Base-by-base conservation (phyloP, 2,113 vertebrate genomes). In the Saimiri boliviensis region DNA sequence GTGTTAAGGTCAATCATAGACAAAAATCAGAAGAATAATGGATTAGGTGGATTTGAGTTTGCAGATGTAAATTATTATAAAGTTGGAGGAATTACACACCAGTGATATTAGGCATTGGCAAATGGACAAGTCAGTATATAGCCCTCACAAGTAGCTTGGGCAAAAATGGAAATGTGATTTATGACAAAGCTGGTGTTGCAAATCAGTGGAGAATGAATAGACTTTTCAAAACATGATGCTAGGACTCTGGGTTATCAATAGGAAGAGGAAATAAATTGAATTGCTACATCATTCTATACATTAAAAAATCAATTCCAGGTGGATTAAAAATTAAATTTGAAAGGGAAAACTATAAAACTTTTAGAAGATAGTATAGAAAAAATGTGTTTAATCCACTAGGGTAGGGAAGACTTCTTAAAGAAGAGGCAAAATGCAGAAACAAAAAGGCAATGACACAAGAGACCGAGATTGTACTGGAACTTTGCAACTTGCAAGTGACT, bases 1-100 rank as follows among this genome's bases (percentile, higher is more conserved):
- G 23, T 68, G 37, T n/a, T 88, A 74, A 97, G 71, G 90, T 95
- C 92, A 95, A 82, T 95, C 94, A 85, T 35, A 71, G 63, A 92
- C 60, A 83, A 89, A 66, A 81, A 54, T 58, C 71, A 82, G 45
- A 85, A 90, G 49, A 97, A 86, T 89, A 87, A 91, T 35, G 12
- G 20, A 27, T 49, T n/a, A 16, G 8, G 2, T 81, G 14, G 49
- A 3, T 45, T 91, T 80, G 76, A 19, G 12, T 90, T 86, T 81
- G 60, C 13, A 86, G 71, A 73, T 30, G 7, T 40, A 32, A 93
- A 70, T 88, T 37, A 85, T 32, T 52, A 32, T 80, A 66, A 90
- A 92, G 91, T 82, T 37, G 84, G 80, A 81, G 27, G 77, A 88
- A 90, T 71, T 92, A 95, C 82, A 27, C 35, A 25, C 35, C 23